Base-by-base conservation (phyloP, 1,140 invertebrate species). In the Paramacrobiotus metropolitanus region DNA sequence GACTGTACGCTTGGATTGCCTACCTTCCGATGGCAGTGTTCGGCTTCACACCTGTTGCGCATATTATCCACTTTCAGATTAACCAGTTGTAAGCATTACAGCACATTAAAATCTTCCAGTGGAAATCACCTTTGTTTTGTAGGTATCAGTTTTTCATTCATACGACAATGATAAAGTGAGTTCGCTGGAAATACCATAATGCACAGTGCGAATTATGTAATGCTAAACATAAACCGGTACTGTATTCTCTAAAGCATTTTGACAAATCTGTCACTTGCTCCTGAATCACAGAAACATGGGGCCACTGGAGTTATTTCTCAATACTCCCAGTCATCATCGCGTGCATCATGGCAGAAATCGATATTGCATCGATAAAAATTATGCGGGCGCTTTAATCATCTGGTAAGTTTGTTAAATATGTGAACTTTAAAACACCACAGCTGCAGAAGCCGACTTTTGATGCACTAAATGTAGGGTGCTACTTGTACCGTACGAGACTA, bases 301-400 rank as follows among this genome's bases (percentile, higher is more conserved):
- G 20, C 77, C 77, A n/a, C 65, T 80, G 2, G 79, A 80, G 63
- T 75, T 72, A 62, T 68, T 80, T 2, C 67, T 80, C 29, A 80
- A 80, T 63, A 81, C 78, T 18, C 76, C 79, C 4, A 78, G 76
- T 63, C 77, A 79, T 66, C 79, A 80, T 65, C 64, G 79, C 60
- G 79, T 81, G 1, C 79, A 80, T 68, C 79, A 81, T 68, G 79
- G 76, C 28, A 65, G 79, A 44, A 81, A 81, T 66, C 70, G 73
- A 31, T 81, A 81, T 63, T 81, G 80, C 66, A 78, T 81, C 59
- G 80, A 81, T 66, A 80, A 80, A 65, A 81, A 81, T 66, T 81
- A 78, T 68, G 80, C 71, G 44, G 80, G 79, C 28, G 73, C 77
- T 29, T 68, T 82, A 2, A 81, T 82, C 30, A 77, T 82, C 48